Base-by-base conservation (phyloP, 1,140 invertebrate species). In the Eciton burchellii region DNA sequence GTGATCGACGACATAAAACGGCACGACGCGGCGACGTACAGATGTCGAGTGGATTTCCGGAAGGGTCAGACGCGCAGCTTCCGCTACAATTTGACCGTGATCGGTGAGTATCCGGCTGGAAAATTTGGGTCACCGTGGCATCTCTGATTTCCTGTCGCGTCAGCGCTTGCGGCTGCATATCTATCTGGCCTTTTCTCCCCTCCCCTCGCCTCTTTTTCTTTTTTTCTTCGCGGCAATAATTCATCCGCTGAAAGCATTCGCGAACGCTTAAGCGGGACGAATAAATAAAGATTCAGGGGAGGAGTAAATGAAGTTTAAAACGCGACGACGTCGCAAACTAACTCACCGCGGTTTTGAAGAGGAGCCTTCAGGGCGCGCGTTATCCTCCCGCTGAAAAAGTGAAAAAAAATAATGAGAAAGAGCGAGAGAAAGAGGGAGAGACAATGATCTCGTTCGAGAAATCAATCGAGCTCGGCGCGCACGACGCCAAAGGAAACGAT, bases 11-110 rank as follows among this genome's bases (percentile, higher is more conserved):
- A 97, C 93, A 96, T 98, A 82, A 96, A 97, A 90, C 95, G 96
- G 49, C 96, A 97, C 91, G 98, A 98, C 93, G 97, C 97, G 90
- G 97, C 97, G 57, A 95, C 97, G 81, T 98, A 98, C 93, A 95
- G 97, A 68, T 98, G 98, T 93, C 94, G 97, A 85, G 97, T 98
- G 72, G 97, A 98, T 94, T 98, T 98, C 94, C 95, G 96, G 73
- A 97, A 97, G 91, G 97, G 97, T 54, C 97, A 98, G 92, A 98
- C 97, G 19, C 95, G 97, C 89, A 98, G 97, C 92, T 97, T 97
- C 90, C 95, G 96, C 89, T 97, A 98, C 94, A 98, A 98, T 93
- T 95, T 98, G 84, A 97, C 97, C 77, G 97, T 98, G 87, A 97
- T 98, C 90, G 97, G 97, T 98, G 93, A 97, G 97, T 95, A 41